Conservation (phyloP, 2,113 vertebrate genomes). For the Dolichotis patagonum region DNA sequence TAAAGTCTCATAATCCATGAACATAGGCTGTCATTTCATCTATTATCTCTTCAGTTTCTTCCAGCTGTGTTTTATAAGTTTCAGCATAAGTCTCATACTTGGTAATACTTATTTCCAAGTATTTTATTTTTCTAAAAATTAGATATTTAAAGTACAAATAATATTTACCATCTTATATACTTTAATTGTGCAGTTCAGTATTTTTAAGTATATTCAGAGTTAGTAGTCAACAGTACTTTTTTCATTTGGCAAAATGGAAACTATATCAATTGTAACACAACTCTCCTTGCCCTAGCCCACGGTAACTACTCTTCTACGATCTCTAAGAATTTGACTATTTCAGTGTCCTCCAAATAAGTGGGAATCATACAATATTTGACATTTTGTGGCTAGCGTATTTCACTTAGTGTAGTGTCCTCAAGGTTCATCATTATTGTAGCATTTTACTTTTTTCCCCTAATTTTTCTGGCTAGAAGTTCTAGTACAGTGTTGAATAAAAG, state of each 20-base stretch:
- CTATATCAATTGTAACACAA: neutral
- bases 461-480: neutral
- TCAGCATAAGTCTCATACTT: neutral
- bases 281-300: too few relatives aligned
- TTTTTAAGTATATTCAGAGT: neutral
- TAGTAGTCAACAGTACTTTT: neutral
- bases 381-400: neutral
- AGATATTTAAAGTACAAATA: constrained; percentile 1
- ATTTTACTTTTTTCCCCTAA: constrained; percentile 40
- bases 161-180: neutral
- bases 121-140: neutral
- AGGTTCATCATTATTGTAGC: neutral
- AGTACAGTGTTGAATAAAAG: neutral
- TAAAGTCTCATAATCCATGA: neutral
- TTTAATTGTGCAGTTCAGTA: constrained; percentile 9
- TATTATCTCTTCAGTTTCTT: neutral
- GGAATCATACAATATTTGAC: neutral
- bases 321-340: neutral
- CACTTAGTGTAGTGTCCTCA: neutral
- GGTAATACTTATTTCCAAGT: neutral
- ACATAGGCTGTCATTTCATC: neutral
- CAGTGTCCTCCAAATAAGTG: neutral
- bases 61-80: neutral
- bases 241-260: neutral
- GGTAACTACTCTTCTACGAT: neutral